Base-by-base conservation (phyloP, 2,888 invertebrate species). In the Tipula unca region DNA sequence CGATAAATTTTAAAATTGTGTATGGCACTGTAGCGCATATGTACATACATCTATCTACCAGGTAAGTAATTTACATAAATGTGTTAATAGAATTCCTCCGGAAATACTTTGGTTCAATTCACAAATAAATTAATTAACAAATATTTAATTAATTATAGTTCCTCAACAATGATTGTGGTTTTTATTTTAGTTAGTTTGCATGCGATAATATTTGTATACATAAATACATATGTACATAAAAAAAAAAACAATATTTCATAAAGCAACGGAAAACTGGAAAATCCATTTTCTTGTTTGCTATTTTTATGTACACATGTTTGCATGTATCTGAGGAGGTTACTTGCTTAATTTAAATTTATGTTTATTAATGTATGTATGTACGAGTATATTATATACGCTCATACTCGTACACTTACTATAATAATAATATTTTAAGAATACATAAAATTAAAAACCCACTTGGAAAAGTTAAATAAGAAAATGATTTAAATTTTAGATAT, bases 401-500 rank as follows among this genome's bases (percentile, higher is more conserved):
- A 48, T n/a, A 69, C 69, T n/a, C n/a, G n/a, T n/a, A n/a, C n/a
- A n/a, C n/a, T n/a, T n/a, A 69, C 69, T 25, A 1, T 69, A 25
- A 69, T 69, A 69, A 69, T 69, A 69, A 69, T 25, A 69, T 69
- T 69, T 69, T 25, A 5, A 69, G 69, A 69, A 48, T 3, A 17
- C n/a, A 48, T 1, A 48, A 39, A 48, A 48, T 10, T 1, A n/a
- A 69, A 69, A 69, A 69, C 69, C 69, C 69, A 69, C 69, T 69
- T 69, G 10, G 69, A 69, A 69, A 69, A 69, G 13, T 13, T 69
- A 69, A 25, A 20, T 69, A 69, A 25, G 69, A 69, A 69, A 69
- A 69, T 69, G 69, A 69, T 69, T 69, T 69, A 69, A 69, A 69
- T 69, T 69, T 69, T 69, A 69, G 69, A 69, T 25, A 69, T 69